phyloP scores from a whole-genome alignment of 1,140 invertebrate genomes.

The Bombus haemorrhoidalis region DNA sequence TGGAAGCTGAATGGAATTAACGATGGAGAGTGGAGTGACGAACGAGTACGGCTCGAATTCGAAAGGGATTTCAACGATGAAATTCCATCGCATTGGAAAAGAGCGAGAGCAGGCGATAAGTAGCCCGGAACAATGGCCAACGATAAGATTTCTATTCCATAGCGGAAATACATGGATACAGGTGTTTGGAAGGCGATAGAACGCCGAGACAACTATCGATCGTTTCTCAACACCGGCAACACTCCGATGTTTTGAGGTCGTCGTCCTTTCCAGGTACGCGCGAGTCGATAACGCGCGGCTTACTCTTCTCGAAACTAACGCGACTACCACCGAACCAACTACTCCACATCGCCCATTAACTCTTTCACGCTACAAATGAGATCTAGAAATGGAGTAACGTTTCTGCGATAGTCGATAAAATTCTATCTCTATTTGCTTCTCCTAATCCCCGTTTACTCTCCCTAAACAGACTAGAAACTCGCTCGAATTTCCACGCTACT shows the following conservation, averaged over 20 bases:
- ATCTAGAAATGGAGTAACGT: too few relatives aligned
- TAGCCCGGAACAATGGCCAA: background rate
- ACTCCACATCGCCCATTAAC: slow-evolving; percentile 21
- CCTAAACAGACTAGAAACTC: too few relatives aligned
- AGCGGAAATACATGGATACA: slow-evolving; percentile 50
- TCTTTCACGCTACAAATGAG: too few relatives aligned
- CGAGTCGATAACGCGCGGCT: slow-evolving; percentile 52
- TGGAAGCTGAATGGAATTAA: background rate
- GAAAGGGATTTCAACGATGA: background rate
- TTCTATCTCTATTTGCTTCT: too few relatives aligned
- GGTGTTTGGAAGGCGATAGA: slow-evolving; percentile 45
- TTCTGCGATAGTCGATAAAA: too few relatives aligned
- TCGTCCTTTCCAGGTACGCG: slow-evolving; percentile 66
- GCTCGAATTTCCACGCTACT: too few relatives aligned
- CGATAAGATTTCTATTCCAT: slow-evolving; percentile 25
- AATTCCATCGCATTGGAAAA: slow-evolving; percentile 3
- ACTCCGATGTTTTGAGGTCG: slow-evolving; percentile 69
- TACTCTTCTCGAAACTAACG: slow-evolving; percentile 28
- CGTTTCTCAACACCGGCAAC: slow-evolving; percentile 62
- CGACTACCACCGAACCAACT: slow-evolving; percentile 30
- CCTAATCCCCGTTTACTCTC: too few relatives aligned
- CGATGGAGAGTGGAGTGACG: background rate
- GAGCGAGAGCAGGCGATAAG: background rate
- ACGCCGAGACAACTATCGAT: slow-evolving; percentile 70
- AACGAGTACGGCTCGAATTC: background rate